A percentile compares a stretch with the other conserved stretches of the same genome.
Conservation (phyloP, 2,888 invertebrate genomes). For the Thalpophila matura region DNA sequence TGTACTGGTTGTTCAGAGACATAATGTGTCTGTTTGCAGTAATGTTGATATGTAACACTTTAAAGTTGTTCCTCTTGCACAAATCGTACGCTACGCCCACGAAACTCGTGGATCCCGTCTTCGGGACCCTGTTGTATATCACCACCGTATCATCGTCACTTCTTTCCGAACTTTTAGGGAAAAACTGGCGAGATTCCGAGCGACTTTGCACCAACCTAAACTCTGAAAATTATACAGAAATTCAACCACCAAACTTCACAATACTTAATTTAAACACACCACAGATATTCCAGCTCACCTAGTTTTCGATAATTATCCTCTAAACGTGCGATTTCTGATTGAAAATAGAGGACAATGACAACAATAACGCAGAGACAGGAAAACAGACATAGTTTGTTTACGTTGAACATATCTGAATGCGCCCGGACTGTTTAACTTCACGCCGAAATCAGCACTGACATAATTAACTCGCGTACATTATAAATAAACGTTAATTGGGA, state of each 20-base stretch:
- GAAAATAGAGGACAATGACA: conserved; percentile 86
- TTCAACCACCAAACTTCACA: conserved; percentile 26
- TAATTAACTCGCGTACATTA: conserved; percentile 79
- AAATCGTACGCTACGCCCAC: conserved; percentile 97
- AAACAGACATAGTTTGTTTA: conserved; percentile 86
- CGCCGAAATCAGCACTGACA: conserved; percentile 75
- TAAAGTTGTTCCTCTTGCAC: conserved; percentile 93
- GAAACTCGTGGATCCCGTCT: conserved; percentile 99
- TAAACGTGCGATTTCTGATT: conserved; percentile 84
- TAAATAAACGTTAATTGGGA: conserved; percentile 82
- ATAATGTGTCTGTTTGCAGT: conserved; percentile 99
- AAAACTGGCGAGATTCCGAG: conserved; percentile 82
- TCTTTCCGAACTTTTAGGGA: conserved; percentile 75
- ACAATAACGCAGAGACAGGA: conserved; percentile 85
- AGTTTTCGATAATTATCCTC: conserved; percentile 83
- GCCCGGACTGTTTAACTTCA: conserved; percentile 70
- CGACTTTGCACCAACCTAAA: conserved; percentile 78
- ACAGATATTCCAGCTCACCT: conserved; percentile 71
- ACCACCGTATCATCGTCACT: conserved; percentile 94
- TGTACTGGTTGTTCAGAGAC: conserved; percentile 96
- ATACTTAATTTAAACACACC: conserved; percentile 17
- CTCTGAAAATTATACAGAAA: conserved; percentile 75
- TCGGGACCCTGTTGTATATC: conserved; percentile 98
- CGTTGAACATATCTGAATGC: conserved; percentile 83
- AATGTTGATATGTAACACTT: conserved; percentile 97